Evolutionary conservation across 2,797 vertebrate genomes (phyloP), one percentile per base, ranked within the genome.

Genomic region (Amblyraja radiata): DNA sequence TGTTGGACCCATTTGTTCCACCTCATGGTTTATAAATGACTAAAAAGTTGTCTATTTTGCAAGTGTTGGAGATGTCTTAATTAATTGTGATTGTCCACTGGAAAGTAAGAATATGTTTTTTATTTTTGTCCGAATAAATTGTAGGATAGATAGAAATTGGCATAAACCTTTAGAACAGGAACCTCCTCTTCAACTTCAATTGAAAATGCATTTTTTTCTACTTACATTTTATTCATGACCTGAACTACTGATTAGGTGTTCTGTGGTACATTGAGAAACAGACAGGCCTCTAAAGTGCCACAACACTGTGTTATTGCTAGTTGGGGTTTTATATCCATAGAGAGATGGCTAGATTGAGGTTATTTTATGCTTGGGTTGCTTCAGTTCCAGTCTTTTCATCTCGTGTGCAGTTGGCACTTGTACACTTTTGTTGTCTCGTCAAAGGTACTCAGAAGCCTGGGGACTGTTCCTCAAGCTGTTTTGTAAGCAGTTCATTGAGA

Each of bases 341-440:
- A 96, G 95, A 97, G 96, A 96, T 95, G 96, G 96, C 95, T 96
- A 96, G 95, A 96, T 96, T 94, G 94, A 97, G 96, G 95, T 97
- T 96, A 96, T 95, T 97, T 97, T 97, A 96, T 96, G 96, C 94
- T 96, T 97, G 96, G 95, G 94, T 96, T 97, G 96, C 93, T 94
- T 96, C 95, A 96, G 94, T 95, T 95, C 95, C 95, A 96, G 95
- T 97, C 96, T 96, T 96, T 95, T 96, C 25, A 54, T 92, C 25
- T 58, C 28, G 39, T 76, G 90, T 76, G 90, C 71, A 76, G 90
- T 92, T 92, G 54, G 39, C 46, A 54, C 71, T 92, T 73, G 39
- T 76, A 92, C 6, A 74, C 39, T n/a, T 74, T 74, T 76, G 90
- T 76, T 14, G 39, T 92, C 39, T 28, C 54, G 68, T 92, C 71